These are phyloP conservation scores for Pelodiscus sinensis DNA, from an alignment of 2,113 vertebrate species.

Conservation along the genomic window DNA sequence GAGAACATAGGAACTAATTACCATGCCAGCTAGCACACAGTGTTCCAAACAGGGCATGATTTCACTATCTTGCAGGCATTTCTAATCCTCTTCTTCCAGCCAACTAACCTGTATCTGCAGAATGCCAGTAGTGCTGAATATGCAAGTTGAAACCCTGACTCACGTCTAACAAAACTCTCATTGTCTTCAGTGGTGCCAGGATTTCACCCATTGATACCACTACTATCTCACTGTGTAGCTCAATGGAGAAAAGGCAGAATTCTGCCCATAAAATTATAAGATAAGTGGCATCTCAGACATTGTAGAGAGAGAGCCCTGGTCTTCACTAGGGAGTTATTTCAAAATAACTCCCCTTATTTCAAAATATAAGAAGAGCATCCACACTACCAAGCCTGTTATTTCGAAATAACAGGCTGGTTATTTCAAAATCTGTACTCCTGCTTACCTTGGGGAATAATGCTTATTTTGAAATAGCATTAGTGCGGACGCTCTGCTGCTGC, in stretches of 20 bases:
- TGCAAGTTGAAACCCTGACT: neutral
- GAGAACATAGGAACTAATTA: accelerated
- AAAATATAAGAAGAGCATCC: no score
- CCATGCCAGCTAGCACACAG: neutral
- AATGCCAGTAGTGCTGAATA: neutral
- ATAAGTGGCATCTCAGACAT: neutral
- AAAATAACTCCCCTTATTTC: no score
- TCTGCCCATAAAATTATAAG: neutral
- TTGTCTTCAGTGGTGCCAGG: neutral
- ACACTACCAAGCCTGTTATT: no score
- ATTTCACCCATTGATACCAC: neutral
- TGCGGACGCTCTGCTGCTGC: no score
- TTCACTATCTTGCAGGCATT: neutral
- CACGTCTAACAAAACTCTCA: neutral
- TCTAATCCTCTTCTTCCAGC: neutral
- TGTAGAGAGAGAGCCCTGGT: neutral
- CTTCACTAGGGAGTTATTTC: no score
- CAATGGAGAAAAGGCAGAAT: neutral
- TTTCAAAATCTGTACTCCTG: no score
- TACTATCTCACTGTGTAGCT: neutral
- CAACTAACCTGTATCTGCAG: neutral
- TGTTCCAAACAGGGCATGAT: neutral
- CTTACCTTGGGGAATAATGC: no score
- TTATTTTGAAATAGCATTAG: no score
- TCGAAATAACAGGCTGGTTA: no score